These are phyloP conservation scores for Pristionchus arcanus DNA, from an alignment of 2,888 invertebrate genomes.

Conservation along the genomic window DNA sequence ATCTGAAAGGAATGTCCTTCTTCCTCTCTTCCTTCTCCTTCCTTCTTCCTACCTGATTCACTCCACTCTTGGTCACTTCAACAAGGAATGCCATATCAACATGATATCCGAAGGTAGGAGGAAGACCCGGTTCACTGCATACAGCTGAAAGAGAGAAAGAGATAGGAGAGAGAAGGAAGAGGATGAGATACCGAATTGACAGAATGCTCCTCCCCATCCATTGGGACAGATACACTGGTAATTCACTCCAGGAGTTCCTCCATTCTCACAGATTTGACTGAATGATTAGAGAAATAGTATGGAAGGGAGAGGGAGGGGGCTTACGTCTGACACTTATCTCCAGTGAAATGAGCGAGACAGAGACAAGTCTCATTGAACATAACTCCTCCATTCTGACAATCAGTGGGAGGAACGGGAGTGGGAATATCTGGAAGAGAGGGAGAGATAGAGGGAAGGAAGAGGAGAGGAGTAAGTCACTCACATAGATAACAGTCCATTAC, in stretches of 20 bases:
- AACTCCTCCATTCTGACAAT: slow-evolving; percentile 73
- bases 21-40: not conserved
- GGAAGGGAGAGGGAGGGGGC: not conserved
- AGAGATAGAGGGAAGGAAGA: not conserved
- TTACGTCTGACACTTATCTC: slow-evolving; percentile 65
- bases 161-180: not conserved
- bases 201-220: slow-evolving; percentile 68
- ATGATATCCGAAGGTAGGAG: slow-evolving; percentile 41
- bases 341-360: slow-evolving; percentile 69
- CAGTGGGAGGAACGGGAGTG: slow-evolving; percentile 30
- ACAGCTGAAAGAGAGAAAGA: slow-evolving; percentile 10
- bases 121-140: not conserved
- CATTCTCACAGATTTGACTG: slow-evolving; percentile 67
- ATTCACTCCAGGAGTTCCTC: slow-evolving; percentile 63
- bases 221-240: slow-evolving; percentile 68
- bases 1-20: not conserved
- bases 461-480: slow-evolving; percentile 39
- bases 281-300: not conserved
- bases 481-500: slow-evolving; percentile 67
- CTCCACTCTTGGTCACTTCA: slow-evolving; percentile 47
- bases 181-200: slow-evolving; percentile 59
- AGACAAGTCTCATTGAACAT: slow-evolving; percentile 63
- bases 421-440: not conserved
- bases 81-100: slow-evolving; percentile 54
- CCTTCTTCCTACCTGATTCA: not conserved